phyloP scores from a whole-genome alignment of 1,140 invertebrate species.

The Lucilia sericata region DNA sequence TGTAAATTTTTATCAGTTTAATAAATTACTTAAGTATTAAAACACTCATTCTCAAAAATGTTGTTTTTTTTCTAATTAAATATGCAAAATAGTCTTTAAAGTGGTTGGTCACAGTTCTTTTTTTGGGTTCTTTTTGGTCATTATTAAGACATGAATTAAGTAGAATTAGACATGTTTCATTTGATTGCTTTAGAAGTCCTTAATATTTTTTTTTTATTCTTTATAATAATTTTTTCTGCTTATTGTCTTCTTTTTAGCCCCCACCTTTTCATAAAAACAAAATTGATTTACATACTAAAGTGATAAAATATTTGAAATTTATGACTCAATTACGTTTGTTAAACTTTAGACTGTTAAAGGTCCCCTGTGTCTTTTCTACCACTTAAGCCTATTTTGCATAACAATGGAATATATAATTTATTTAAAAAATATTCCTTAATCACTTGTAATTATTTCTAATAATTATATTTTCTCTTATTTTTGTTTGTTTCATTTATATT shows the following conservation, averaged over 20 bases:
- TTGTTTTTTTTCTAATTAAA: constrained; percentile 22
- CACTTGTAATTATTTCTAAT: background rate
- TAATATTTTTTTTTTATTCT: too few species aligned
- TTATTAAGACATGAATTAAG: background rate
- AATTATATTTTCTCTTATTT: background rate
- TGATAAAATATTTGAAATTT: background rate
- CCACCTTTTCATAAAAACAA: too few species aligned
- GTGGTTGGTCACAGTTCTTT: background rate
- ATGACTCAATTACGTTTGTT: background rate
- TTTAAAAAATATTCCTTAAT: background rate
- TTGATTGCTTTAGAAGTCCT: background rate
- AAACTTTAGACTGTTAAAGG: background rate
- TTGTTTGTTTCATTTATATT: background rate
- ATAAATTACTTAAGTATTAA: constrained; percentile 11
- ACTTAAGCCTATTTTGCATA: background rate
- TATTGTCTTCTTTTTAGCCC: too few species aligned
- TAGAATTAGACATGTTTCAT: background rate
- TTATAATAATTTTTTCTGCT: too few species aligned
- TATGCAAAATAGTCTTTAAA: constrained; percentile 21
- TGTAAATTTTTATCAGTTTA: constrained; percentile 9
- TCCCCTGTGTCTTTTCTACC: background rate
- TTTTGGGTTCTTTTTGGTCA: too few species aligned
- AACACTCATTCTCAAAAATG: background rate
- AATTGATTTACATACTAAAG: background rate
- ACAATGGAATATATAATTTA: background rate